These are phyloP conservation scores for Drosophila nr. perissopoda DNA, from an alignment of 2,888 invertebrate genomes.

Conservation along the genomic window DNA sequence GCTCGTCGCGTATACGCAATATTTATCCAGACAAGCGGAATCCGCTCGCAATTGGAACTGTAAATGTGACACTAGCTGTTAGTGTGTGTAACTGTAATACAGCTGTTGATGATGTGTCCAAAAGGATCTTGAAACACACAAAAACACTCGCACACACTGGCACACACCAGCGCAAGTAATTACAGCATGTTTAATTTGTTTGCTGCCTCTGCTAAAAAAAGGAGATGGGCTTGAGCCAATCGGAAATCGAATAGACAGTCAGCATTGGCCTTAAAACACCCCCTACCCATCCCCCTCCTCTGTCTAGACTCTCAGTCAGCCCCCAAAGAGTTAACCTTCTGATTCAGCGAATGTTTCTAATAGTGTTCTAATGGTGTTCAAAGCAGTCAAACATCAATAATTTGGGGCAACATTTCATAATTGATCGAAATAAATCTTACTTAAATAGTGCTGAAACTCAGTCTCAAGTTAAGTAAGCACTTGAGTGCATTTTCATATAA, in stretches of 20 bases:
- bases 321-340: no score
- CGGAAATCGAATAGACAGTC: conserved; percentile 61
- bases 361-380: no score
- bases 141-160: not conserved
- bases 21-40: conserved; percentile 30
- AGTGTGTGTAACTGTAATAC: not conserved
- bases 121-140: conserved; percentile 37
- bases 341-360: no score
- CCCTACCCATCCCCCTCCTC: not conserved
- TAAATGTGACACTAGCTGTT: conserved; percentile 9
- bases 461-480: not conserved
- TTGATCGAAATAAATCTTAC: not conserved
- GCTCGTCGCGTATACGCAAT: conserved; percentile 62
- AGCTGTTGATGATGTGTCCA: conserved; percentile 8
- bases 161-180: conserved; percentile 29
- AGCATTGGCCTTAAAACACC: not conserved
- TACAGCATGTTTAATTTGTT: conserved; percentile 19
- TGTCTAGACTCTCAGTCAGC: not conserved
- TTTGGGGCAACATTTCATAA: not conserved
- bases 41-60: conserved; percentile 9
- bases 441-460: not conserved
- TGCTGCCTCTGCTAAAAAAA: not conserved
- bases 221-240: not conserved
- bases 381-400: no score
- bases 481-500: not conserved